These are phyloP conservation scores for Trialeurodes vaporariorum DNA, from an alignment of 1,140 invertebrate genomes.

Conservation along the genomic window DNA sequence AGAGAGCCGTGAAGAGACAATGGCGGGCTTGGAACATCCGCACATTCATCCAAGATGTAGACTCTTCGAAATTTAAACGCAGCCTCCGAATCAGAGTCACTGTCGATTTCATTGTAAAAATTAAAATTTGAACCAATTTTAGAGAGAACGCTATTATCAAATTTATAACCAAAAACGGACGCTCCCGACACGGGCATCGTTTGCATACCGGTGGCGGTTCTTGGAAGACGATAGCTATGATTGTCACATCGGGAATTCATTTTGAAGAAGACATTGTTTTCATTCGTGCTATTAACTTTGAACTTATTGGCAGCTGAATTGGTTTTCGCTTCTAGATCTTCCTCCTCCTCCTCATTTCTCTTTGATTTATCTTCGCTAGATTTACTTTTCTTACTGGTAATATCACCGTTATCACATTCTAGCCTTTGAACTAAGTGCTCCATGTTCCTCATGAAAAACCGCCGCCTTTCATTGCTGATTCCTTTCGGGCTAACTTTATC, in stretches of 20 bases:
- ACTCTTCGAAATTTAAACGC: conserved; percentile 40
- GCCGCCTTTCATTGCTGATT: conserved; percentile 35
- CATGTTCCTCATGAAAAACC: conserved; percentile 39
- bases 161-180: neutral
- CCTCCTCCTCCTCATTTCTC: neutral
- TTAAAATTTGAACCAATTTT: conserved; percentile 13
- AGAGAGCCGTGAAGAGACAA: conserved; percentile 20
- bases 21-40: conserved; percentile 16
- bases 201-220: conserved; percentile 36
- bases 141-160: conserved; percentile 7
- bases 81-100: conserved; percentile 11
- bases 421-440: conserved; percentile 37
- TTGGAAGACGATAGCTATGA: conserved; percentile 21
- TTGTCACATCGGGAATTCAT: neutral
- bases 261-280: neutral
- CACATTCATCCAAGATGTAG: conserved; percentile 37
- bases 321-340: conserved; percentile 7
- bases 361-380: neutral
- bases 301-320: neutral
- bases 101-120: conserved; percentile 13
- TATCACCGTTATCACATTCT: conserved; percentile 11
- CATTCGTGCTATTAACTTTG: neutral
- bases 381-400: conserved; percentile 1
- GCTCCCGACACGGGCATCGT: conserved; percentile 37
- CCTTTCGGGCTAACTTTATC: conserved; percentile 25